A percentile compares a stretch with the other conserved stretches of the same genome.
Conservation (phyloP, 2,888 invertebrate species). For the Apodemia zela region DNA sequence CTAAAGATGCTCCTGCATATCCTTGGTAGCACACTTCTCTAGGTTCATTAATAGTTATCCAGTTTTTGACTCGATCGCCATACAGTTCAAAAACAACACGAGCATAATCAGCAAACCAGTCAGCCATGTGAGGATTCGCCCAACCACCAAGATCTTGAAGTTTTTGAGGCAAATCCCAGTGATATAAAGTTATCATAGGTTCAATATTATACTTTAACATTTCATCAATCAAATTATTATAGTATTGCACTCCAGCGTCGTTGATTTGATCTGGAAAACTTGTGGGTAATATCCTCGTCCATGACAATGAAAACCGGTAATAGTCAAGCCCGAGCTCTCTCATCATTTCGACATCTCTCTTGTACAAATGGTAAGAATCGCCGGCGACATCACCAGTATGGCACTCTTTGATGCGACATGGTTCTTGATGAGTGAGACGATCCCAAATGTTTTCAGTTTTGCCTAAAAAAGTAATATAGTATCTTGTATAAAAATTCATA, state of each 20-base stretch:
- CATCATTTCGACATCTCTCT: too few relatives aligned
- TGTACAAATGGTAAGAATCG: conserved; percentile 82
- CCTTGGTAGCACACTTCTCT: conserved; percentile 50
- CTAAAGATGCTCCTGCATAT: conserved; percentile 51
- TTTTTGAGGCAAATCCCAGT: conserved; percentile 51
- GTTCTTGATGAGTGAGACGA: conserved; percentile 19
- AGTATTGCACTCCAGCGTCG: conserved; percentile 63
- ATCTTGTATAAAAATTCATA: background rate
- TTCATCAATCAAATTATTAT: conserved; percentile 79
- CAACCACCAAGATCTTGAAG: conserved; percentile 68
- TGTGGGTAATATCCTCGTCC: conserved; percentile 83
- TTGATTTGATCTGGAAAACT: conserved; percentile 54
- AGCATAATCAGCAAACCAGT: conserved; percentile 75
- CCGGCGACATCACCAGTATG: background rate
- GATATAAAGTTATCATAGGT: conserved; percentile 64
- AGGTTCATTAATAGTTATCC: conserved; percentile 81
- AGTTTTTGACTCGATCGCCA: conserved; percentile 61
- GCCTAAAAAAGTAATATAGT: background rate
- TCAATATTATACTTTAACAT: conserved; percentile 73
- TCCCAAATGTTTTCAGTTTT: conserved; percentile 24
- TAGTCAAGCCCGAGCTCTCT: conserved; percentile 54
- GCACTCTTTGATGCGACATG: conserved; percentile 22
- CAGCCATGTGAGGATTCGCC: conserved; percentile 43
- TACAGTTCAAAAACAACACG: conserved; percentile 54
- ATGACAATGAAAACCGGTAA: conserved; percentile 82